Conservation (phyloP, 2,113 vertebrate genomes). For the Thamnophis sirtalis region DNA sequence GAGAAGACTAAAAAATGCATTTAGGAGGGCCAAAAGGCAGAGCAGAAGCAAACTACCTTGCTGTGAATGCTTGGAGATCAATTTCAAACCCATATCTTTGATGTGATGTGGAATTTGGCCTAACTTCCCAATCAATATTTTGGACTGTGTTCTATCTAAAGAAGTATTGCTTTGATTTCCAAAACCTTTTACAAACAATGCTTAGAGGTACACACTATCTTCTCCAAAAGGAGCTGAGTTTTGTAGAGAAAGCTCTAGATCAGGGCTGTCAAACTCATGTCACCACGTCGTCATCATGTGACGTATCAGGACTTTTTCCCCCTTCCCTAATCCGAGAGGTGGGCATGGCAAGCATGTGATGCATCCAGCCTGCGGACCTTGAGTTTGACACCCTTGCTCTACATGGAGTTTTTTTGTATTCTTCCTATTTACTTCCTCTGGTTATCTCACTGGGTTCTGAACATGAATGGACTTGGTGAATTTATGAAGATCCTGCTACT, state of each 20-base stretch:
- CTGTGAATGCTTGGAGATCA: not conserved
- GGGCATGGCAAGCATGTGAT: too few relatives aligned
- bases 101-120: not conserved
- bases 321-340: too few relatives aligned
- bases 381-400: too few relatives aligned
- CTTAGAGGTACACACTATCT: not conserved
- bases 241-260: not conserved
- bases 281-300: too few relatives aligned
- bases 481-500: slow-evolving; percentile 10
- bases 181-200: not conserved
- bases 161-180: not conserved
- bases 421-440: not conserved
- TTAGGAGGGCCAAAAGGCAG: not conserved
- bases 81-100: not conserved
- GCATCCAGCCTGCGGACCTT: too few relatives aligned
- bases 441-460: not conserved
- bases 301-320: too few relatives aligned
- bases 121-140: not conserved
- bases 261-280: too few relatives aligned
- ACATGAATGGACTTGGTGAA: slow-evolving; percentile 1
- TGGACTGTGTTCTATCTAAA: not conserved
- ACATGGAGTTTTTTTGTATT: not conserved
- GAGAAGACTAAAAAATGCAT: not conserved
- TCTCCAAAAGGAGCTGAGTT: not conserved
- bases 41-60: not conserved